Base-by-base conservation (phyloP, 2,797 vertebrate genomes). In the Agapornis canus region DNA sequence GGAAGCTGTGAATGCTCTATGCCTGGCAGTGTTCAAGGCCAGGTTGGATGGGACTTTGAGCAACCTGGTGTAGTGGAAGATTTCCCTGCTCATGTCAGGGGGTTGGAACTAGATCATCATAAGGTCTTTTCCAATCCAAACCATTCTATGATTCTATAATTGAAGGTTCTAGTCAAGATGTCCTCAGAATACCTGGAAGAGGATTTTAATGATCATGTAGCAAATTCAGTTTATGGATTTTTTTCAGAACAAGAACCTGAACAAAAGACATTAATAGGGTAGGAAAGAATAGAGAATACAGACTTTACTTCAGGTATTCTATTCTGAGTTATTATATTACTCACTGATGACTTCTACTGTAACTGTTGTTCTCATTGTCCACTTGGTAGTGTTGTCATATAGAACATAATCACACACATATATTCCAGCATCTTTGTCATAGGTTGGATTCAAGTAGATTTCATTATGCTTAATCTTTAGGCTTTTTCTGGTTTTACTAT, bases 341-440 rank as follows among this genome's bases (percentile, higher is more conserved):
- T 97, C 94, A 98, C 98, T 77, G 8, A 89, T 94, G 48, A 98
- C 93, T 81, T 56, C 90, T 78, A 98, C 94, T 40, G 86, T 91
- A 56, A 97, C 61, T 68, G 92, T 52, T 60, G 97, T 97, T 97
- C 98, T 97, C 71, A 98, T 68, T 78, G 73, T 98, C 97, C 97
- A 97, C 4, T 79, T 49, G 7, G 82, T 95, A 35, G 32, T 42
- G 10, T 95, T 96, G n/a, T 96, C 94, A 37, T 54, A 49, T 6
- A 97, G 43, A 22, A 17, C 72, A n/a, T 98, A 97, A 85, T 98
- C 98, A 86, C 98, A 98, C 4, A 96, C 73, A 1, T 98, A 98
- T 1, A 9, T 90, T 68, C 97, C 98, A 87, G 89, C 60, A 92
- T 98, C 86, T 80, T 29, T 27, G 25, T 70, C 27, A 48, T 96